Evolutionary conservation across 2,797 vertebrate genomes (phyloP), one percentile per base, ranked within the genome.

Genomic region (Macropus fuliginosus): DNA sequence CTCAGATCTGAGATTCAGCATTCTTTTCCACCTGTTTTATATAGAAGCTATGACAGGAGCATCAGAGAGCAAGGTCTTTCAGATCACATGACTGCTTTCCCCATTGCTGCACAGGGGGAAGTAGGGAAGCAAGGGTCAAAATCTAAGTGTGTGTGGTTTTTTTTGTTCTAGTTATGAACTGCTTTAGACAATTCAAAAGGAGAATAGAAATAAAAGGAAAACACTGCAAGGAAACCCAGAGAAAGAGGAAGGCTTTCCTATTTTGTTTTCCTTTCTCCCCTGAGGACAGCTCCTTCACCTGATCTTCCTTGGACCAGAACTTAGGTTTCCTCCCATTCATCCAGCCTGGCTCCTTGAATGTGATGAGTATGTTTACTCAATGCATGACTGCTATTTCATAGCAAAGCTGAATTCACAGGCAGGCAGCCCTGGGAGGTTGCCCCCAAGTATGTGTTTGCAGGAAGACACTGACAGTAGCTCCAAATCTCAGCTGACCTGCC

Each of bases 361-460:
- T 16, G 55, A n/a, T 29, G n/a, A 40, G n/a, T 4, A 34, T 66
- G 56, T 54, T 11, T 27, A 6, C 62, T 91, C 5, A 5, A 50
- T 28, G 14, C 13, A 8, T 59, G 27, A 8, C 9, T 59, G 40
- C 55, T 21, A 89, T 91, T 54, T 52, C 29, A n/a, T 0, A 62
- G 89, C 54, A 93, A 91, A 95, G 96, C 74, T 93, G 89, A 34
- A 92, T 94, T 95, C 91, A 27, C 56, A 56, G 56, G 56, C 46
- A 74, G 27, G 54, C 5, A 50, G 66, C 29, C n/a, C 0, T 1
- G 11, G n/a, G 91, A 95, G 57, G 62, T 56, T 57, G 59, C 93
- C 55, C 91, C 57, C 55, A 46, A 91, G 91, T 21, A 11, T 93
- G 57, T 91, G 94, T 74, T 87, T 95, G 91, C 21, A 54, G 93